phyloP scores from a whole-genome alignment of 2,113 vertebrate genomes.

The Poeciliopsis turrubarensis region DNA sequence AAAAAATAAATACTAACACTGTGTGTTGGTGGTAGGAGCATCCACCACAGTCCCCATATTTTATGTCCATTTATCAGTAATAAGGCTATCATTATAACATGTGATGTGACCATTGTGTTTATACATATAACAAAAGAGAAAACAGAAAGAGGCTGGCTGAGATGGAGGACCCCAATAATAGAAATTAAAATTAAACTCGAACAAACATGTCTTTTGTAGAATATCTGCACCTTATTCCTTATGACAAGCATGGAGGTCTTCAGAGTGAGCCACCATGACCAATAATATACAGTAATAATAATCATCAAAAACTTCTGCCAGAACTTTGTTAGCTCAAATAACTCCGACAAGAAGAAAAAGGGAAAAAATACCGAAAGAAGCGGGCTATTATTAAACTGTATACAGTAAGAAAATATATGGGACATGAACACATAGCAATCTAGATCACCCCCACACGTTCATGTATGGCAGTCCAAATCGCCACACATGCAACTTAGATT shows the following conservation, averaged over 20 bases:
- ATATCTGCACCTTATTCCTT: neutral
- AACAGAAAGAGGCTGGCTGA: neutral
- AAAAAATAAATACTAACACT: too few relatives aligned
- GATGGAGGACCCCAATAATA: neutral
- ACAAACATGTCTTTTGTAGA: too few relatives aligned
- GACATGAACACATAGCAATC: neutral
- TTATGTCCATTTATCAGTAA: neutral
- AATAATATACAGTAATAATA: neutral
- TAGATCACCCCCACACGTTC: neutral
- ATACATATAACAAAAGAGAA: neutral
- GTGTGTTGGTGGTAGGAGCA: too few relatives aligned
- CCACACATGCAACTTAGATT: too few relatives aligned
- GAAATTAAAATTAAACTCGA: too few relatives aligned
- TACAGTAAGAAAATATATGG: neutral
- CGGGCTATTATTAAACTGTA: neutral
- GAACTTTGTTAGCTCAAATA: neutral
- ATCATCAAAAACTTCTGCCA: neutral
- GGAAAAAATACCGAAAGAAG: neutral
- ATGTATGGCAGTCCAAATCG: too few relatives aligned
- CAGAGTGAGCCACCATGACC: neutral
- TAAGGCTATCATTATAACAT: neutral
- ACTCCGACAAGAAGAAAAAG: neutral
- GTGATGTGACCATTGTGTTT: neutral
- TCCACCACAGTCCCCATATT: neutral
- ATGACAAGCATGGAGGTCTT: neutral